Conservation (phyloP, 2,888 invertebrate genomes). For the Teleiodes luculella region DNA sequence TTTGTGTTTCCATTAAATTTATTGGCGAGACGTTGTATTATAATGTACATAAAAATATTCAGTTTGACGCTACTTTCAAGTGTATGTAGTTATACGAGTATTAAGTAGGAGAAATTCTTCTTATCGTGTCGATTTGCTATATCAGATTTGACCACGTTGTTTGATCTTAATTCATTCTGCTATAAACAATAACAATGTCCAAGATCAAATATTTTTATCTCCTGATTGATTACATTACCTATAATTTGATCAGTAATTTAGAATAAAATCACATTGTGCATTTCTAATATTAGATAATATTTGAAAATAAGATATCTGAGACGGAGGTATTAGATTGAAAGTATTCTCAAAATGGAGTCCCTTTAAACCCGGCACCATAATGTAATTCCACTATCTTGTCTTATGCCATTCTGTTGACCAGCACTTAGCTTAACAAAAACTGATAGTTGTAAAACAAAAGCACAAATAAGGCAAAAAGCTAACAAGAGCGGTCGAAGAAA, state of each 20-base stretch:
- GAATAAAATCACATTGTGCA: too few species aligned
- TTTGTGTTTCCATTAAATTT: slow-evolving; percentile 7
- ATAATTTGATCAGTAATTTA: too few species aligned
- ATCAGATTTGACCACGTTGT: too few species aligned
- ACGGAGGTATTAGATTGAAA: background rate
- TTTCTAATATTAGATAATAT: too few species aligned
- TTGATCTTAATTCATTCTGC: too few species aligned
- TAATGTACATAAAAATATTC: background rate
- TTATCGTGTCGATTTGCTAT: too few species aligned
- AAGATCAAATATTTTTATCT: too few species aligned
- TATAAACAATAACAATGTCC: too few species aligned
- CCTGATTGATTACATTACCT: too few species aligned
- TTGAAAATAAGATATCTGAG: background rate
- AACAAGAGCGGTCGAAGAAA: slow-evolving; percentile 73
- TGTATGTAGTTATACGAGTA: too few species aligned
- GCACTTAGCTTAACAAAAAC: slow-evolving; percentile 78
- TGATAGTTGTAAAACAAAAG: slow-evolving; percentile 76
- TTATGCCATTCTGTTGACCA: slow-evolving; percentile 69
- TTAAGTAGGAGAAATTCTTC: too few species aligned
- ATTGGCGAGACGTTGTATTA: background rate
- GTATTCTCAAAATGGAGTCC: slow-evolving; percentile 15
- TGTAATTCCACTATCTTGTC: slow-evolving; percentile 57
- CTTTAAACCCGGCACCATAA: slow-evolving; percentile 52
- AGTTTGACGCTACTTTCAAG: background rate
- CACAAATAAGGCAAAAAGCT: slow-evolving; percentile 63